Base-by-base conservation (phyloP, 2,113 vertebrate species). In the Hiodon alosoides region DNA sequence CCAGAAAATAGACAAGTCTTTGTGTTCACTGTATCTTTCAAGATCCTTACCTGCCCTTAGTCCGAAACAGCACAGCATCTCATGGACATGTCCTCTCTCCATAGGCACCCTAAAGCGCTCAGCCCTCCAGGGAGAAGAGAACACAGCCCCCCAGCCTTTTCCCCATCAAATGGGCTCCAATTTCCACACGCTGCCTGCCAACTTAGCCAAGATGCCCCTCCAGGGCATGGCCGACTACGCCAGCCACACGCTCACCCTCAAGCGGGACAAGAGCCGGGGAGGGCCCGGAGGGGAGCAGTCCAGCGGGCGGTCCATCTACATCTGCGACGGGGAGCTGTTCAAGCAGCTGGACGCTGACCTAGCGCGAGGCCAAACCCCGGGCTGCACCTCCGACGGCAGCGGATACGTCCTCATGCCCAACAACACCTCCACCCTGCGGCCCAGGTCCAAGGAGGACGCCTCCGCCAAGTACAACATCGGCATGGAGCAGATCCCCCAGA, bases 291-390 rank as follows among this genome's bases (percentile, higher is more conserved):
- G 4, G 0, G 90, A 92, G 82, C 89, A 85, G 0, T 78, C 90
- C 54, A 87, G 88, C 3, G 92, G 93, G 0, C 96, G 96, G 76
- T 93, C 97, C 0, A 89, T 98, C 69, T 96, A 98, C 31, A 91
- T 95, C 3, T 97, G 95, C 0, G 96, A 98, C 0, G 94, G 96
- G 4, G 96, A 99, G 86, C 94, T 99, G 86, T 99, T 98, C 88
- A 92, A 94, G 86, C 97, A 98, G 88, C 82, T 99, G 87, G 96
- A 98, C 59, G 93, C 93, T 0, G 95, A 97, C 82, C 92, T 99
- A 3, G 93, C 92, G 11, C 90, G 93, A 9, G 93, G 90, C 0
- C 94, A 96, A 57, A 92, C 92, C 3, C 95, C 97, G 78, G 91
- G 85, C 14, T 74, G 79, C 58, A 16, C 83, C 13, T 79, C 94